Conservation (phyloP, 2,113 vertebrate species). For the Phodopus roborovskii region DNA sequence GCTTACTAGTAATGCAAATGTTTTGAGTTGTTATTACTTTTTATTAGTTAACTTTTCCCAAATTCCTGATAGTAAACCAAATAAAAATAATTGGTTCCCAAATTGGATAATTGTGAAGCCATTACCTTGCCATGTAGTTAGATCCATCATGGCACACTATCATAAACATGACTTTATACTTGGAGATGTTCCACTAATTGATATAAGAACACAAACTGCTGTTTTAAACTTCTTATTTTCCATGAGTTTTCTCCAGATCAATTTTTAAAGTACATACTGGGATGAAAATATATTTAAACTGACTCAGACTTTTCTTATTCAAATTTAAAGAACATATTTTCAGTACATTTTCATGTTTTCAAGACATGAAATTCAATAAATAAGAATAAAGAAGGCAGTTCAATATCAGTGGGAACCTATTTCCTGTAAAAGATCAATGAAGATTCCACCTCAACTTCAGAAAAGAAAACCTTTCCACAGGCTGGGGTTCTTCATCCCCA, state of each 20-base stretch:
- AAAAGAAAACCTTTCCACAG: conserved; percentile 26
- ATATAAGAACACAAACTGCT: background rate
- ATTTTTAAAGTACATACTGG: conserved; percentile 19
- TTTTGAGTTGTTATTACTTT: background rate
- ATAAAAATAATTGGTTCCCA: background rate
- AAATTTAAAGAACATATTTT: conserved; percentile 74
- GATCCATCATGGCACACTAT: background rate
- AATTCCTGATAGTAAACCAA: background rate
- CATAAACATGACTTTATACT: background rate
- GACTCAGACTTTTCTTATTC: conserved; percentile 56
- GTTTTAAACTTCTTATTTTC: conserved; percentile 18
- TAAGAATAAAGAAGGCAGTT: conserved; percentile 51
- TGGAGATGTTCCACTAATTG: background rate
- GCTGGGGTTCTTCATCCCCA: conserved; percentile 44
- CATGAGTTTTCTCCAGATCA: conserved; percentile 34
- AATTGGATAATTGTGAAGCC: background rate
- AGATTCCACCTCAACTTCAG: background rate
- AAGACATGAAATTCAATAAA: conserved; percentile 69
- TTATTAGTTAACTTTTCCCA: too few relatives aligned
- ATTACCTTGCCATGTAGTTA: background rate
- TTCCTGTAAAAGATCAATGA: conserved; percentile 63
- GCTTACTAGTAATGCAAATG: background rate
- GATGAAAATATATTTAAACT: conserved; percentile 47
- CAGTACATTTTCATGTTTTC: conserved; percentile 63
- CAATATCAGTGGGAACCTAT: conserved; percentile 9